phyloP scores from a whole-genome alignment of 2,797 vertebrate species.

The Bovichtus variegatus region DNA sequence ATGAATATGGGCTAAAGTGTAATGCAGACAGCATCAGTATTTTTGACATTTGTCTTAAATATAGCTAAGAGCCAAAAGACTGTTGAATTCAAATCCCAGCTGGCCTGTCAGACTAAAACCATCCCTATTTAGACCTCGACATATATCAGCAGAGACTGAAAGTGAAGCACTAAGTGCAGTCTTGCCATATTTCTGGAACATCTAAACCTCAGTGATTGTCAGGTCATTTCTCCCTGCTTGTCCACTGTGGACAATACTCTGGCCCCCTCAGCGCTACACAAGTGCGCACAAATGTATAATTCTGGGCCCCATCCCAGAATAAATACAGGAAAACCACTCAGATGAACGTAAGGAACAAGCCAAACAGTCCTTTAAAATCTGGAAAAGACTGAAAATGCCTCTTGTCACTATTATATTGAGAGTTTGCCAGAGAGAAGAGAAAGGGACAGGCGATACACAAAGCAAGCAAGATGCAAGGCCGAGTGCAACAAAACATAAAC shows the following conservation, averaged over 20 bases:
- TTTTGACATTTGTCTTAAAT: slow-evolving; percentile 19
- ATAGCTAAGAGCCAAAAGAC: slow-evolving; percentile 2
- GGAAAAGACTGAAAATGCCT: slow-evolving; percentile 53
- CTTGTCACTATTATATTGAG: slow-evolving; percentile 56
- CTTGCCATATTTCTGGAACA: slow-evolving; percentile 69
- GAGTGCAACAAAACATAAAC: slow-evolving; percentile 56
- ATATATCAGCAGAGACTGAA: slow-evolving; percentile 43
- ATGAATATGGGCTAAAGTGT: slow-evolving; percentile 1
- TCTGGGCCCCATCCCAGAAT: slow-evolving; percentile 62
- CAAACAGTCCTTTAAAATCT: slow-evolving; percentile 59
- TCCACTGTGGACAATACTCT: slow-evolving; percentile 41
- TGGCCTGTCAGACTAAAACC: slow-evolving; percentile 10
- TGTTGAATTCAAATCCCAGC: slow-evolving; percentile 33
- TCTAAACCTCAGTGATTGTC: slow-evolving; percentile 55
- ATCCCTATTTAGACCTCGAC: slow-evolving; percentile 36
- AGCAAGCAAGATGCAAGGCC: slow-evolving; percentile 48
- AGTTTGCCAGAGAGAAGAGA: slow-evolving; percentile 31
- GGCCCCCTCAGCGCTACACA: slow-evolving; percentile 42
- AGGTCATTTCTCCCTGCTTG: slow-evolving; percentile 34
- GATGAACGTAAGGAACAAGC: slow-evolving; percentile 52
- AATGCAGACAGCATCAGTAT: slow-evolving; percentile 8
- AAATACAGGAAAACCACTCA: slow-evolving; percentile 51
- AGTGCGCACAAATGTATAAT: slow-evolving; percentile 65
- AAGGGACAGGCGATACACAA: slow-evolving; percentile 25
- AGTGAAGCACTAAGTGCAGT: slow-evolving; percentile 62